Conservation (phyloP, 2,888 invertebrate genomes). For the Capitulum mitella region DNA sequence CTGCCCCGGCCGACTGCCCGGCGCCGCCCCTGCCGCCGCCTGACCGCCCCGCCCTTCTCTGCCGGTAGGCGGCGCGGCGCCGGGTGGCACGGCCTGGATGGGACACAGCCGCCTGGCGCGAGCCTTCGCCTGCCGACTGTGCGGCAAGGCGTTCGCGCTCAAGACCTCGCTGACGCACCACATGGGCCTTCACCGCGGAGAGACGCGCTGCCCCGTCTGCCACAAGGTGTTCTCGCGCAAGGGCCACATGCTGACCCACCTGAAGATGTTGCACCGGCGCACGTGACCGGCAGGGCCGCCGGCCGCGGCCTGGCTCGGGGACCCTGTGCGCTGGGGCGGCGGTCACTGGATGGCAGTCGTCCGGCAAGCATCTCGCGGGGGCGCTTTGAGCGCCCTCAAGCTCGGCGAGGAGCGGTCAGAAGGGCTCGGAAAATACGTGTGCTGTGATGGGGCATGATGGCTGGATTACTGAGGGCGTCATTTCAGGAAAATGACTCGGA, state of each 20-base stretch:
- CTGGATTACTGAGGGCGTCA: too few species aligned
- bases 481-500: too few species aligned
- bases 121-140: constrained; percentile 36
- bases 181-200: neutral
- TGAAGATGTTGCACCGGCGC: constrained; percentile 32
- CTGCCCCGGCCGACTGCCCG: constrained; percentile 22
- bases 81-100: constrained; percentile 34
- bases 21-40: constrained; percentile 27
- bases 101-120: constrained; percentile 38
- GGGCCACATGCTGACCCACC: constrained; percentile 35
- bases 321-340: constrained; percentile 27
- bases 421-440: too few species aligned
- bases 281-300: constrained; percentile 35
- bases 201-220: constrained; percentile 8
- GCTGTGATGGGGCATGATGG: too few species aligned
- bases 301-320: constrained; percentile 35
- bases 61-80: constrained; percentile 37
- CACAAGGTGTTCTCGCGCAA: constrained; percentile 38
- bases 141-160: constrained; percentile 35
- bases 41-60: constrained; percentile 38
- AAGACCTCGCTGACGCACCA: neutral
- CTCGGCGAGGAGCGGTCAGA: too few species aligned
- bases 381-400: too few species aligned
- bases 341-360: too few species aligned
- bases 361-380: too few species aligned